Percentiles rank a stretch among this genome's conserved stretches.
Evolutionary conservation across 2,888 invertebrate genomes (phyloP).

Genomic region (Mesochorus sp.): DNA sequence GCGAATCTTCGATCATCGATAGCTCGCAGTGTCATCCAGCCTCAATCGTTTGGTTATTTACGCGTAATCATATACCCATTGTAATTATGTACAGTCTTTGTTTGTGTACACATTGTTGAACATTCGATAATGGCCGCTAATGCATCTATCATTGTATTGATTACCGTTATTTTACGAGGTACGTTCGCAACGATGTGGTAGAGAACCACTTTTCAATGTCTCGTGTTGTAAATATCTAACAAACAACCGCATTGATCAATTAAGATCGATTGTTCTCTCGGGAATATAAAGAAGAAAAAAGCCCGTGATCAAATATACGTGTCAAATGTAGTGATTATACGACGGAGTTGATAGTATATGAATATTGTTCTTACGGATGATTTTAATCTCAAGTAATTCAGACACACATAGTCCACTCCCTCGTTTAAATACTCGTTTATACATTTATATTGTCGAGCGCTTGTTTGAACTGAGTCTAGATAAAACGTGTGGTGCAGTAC

Average conservation of each 20-base stretch:
- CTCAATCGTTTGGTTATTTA: constrained; percentile 51
- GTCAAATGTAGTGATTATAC: too few species aligned
- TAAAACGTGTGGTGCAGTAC: background rate
- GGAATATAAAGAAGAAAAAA: background rate
- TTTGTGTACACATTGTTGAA: background rate
- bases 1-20: constrained; percentile 34
- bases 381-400: too few species aligned
- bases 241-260: constrained; percentile 25
- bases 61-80: constrained; percentile 9
- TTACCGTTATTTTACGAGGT: background rate
- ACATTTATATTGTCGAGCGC: background rate
- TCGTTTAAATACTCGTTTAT: too few species aligned
- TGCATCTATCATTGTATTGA: constrained; percentile 36
- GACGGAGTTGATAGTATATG: too few species aligned
- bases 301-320: too few species aligned
- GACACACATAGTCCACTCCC: too few species aligned
- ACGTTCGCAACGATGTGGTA: too few species aligned
- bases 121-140: constrained; percentile 41
- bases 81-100: constrained; percentile 31
- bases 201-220: constrained; percentile 18
- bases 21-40: constrained; percentile 47
- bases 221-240: background rate
- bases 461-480: background rate
- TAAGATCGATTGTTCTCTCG: constrained; percentile 17
- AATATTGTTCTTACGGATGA: too few species aligned